A percentile compares a stretch with the other conserved stretches of the same genome.
Evolutionary conservation across 2,888 invertebrate genomes (phyloP).

Genomic region (Phorcus lineatus): DNA sequence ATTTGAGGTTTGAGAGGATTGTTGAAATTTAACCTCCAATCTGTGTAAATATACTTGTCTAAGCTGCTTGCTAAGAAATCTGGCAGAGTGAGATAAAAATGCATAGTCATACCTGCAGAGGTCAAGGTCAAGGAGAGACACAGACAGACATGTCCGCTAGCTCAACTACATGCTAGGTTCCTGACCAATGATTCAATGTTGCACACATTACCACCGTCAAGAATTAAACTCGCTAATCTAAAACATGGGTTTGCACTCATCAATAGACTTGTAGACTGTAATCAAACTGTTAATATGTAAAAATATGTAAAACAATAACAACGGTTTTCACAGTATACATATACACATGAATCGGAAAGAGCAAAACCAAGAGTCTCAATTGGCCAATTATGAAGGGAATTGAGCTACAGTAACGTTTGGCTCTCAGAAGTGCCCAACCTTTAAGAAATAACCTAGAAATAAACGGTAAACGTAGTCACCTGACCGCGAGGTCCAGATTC

Average conservation of each 20-base stretch:
- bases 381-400: slow-evolving; percentile 20
- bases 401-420: slow-evolving; percentile 8
- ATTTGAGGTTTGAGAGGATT: too few species aligned
- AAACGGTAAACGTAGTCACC: not conserved
- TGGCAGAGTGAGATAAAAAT: slow-evolving; percentile 12
- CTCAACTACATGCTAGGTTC: slow-evolving; percentile 2
- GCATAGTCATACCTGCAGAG: slow-evolving; percentile 12
- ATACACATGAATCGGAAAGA: slow-evolving; percentile 19
- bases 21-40: too few species aligned
- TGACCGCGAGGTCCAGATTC: too few species aligned
- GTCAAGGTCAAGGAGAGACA: not conserved
- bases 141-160: not conserved
- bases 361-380: slow-evolving; percentile 22
- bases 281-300: slow-evolving; percentile 22
- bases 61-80: not conserved
- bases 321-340: slow-evolving; percentile 17
- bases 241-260: not conserved
- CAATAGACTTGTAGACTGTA: slow-evolving; percentile 11
- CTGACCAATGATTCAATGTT: not conserved
- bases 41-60: too few species aligned
- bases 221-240: slow-evolving; percentile 8
- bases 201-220: not conserved
- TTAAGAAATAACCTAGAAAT: slow-evolving; percentile 13
- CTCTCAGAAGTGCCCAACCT: not conserved
- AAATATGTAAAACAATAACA: slow-evolving; percentile 25